Base-by-base conservation (phyloP, 1,140 invertebrate species). In the Drosophila lacertosa region DNA sequence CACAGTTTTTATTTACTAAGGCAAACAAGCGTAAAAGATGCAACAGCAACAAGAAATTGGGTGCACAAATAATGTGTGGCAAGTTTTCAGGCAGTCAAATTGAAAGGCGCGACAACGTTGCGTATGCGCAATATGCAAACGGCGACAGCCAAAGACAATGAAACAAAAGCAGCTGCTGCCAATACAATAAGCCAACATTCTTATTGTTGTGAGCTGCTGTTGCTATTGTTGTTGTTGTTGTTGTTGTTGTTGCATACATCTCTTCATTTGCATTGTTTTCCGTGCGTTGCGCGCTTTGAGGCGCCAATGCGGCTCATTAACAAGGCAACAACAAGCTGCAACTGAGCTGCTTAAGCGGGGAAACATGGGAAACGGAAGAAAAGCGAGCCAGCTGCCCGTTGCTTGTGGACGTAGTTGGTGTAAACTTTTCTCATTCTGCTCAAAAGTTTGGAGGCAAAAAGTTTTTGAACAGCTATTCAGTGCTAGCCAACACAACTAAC, bases 291-390 rank as follows among this genome's bases (percentile, higher is more conserved):
- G 47, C 51, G 66, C 73, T 48, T 74, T 74, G 40, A 44, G 55
- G 57, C 65, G 63, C 54, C 65, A 71, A 71, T 71, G 74, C 47
- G 44, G 69, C 77, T 84, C 81, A 84, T 84, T 84, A 84, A 74
- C 55, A 58, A 67, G 54, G 65, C 74, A 73, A 64, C 73, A 42
- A 67, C 67, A 59, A 65, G 47, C 65, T 70, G 54, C 45, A 63
- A 51, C 26, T 11, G 22, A 68, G 68, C 39, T 44, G 16, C 26
- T 32, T 22, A 29, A 48, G 16, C 3, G 4, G 4, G 22, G 24
- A n/a, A n/a, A n/a, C n/a, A n/a, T n/a, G n/a, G n/a, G n/a, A n/a
- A n/a, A n/a, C n/a, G n/a, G n/a, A n/a, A n/a, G n/a, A n/a, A n/a
- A n/a, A n/a, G 22, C 7, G 11, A 48, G 26, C 29, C n/a, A 9